Evolutionary conservation across 2,888 invertebrate genomes (phyloP).

Genomic region (Fragum sueziense): DNA sequence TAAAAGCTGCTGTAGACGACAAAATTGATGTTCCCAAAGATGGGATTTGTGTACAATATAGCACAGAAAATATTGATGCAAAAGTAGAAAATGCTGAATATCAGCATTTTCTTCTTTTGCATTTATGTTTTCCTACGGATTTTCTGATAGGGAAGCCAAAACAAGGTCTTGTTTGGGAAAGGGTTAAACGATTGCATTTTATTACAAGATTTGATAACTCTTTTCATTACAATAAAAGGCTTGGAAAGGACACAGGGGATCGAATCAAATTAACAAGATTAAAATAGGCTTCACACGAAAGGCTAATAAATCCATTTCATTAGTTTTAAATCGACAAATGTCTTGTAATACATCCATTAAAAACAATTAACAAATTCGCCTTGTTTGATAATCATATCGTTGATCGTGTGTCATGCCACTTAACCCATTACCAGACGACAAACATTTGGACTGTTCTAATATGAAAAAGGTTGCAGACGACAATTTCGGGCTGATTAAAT

Average conservation of each 20-base stretch:
- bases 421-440: background rate
- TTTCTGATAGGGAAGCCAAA: background rate
- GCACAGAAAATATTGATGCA: no score
- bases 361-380: background rate
- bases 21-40: no score
- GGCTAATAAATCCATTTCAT: slow-evolving; percentile 14
- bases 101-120: no score
- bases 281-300: background rate
- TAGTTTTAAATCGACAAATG: background rate
- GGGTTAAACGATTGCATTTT: slow-evolving; percentile 6
- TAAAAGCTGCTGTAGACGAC: no score
- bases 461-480: background rate
- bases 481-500: background rate
- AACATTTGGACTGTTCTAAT: background rate
- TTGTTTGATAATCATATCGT: background rate
- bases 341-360: slow-evolving; percentile 13
- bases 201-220: slow-evolving; percentile 8
- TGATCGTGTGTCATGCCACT: background rate
- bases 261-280: background rate
- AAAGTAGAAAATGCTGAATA: no score
- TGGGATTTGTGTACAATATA: no score
- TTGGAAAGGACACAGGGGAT: background rate
- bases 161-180: no score
- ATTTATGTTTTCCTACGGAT: background rate
- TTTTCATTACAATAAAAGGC: slow-evolving; percentile 24